Base-by-base conservation (phyloP, 2,797 vertebrate species). In the Rhyacichthys aspro region DNA sequence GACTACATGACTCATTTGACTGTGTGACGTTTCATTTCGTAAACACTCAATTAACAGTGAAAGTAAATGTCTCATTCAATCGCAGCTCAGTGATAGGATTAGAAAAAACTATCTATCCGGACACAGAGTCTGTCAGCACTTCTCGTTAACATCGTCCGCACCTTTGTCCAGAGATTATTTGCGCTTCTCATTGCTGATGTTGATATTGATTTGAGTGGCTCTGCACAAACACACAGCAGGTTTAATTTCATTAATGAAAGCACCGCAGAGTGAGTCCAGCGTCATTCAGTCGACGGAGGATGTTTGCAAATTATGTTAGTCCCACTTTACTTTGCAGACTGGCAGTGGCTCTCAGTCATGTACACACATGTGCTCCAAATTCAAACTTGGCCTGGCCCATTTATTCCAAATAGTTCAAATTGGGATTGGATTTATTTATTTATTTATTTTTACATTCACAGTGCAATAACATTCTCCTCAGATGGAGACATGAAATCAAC, bases 231-330 rank as follows among this genome's bases (percentile, higher is more conserved):
- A 56, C 18, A 57, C 53, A 54, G 17, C 49, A 60, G 49, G 68
- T 73, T 8, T 64, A 59, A 61, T 44, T 11, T 32, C 43, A 68
- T 74, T 45, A 74, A 63, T 70, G 59, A 50, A 59, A 64, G 48
- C 63, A 49, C 11, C 56, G 34, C 59, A 38, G 18, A 34, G 17
- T 16, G 14, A 38, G 18, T 50, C 12, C 32, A 5, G 14, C 23
- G 19, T 49, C 43, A 18, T 36, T 37, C 32, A 43, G 28, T 44
- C 8, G 2, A 36, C 45, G 9, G 16, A 11, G 28, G 33, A 39
- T 67, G 46, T 67, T 68, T 43, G 56, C 47, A 57, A 46, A 12
- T 34, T 37, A 42, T 15, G 63, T 70, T 59, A 46, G 41, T 44
- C 23, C 14, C 28, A 42, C 19, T 63, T 60, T 41, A 48, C 56